A percentile compares a stretch with the other conserved stretches of the same genome.
These are phyloP conservation scores for Siderastrea radians DNA, from an alignment of 92 coral and sea anemone genomes.

Conservation along the genomic window DNA sequence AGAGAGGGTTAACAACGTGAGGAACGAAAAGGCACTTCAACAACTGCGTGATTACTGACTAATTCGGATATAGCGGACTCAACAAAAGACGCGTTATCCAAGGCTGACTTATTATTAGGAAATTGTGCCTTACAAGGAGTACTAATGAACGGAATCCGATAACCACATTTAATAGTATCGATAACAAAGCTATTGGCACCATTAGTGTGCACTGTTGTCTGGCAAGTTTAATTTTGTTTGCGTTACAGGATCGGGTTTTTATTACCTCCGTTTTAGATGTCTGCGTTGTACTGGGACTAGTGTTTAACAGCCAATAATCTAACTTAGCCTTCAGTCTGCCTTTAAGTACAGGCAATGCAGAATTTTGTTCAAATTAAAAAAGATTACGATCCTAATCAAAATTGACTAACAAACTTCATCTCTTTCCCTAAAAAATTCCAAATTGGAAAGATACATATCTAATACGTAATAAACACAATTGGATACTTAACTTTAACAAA, in stretches of 20 bases:
- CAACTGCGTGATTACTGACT: conserved; percentile 12
- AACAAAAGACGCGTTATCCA: conserved; percentile 22
- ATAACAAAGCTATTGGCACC: conserved; percentile 8
- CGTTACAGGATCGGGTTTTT: too few relatives aligned
- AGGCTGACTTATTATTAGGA: conserved; percentile 29
- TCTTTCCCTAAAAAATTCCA: neutral
- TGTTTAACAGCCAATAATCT: conserved; percentile 6
- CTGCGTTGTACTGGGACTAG: too few relatives aligned
- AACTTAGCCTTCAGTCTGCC: conserved; percentile 14
- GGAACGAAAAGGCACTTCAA: conserved; percentile 54
- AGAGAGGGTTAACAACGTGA: conserved; percentile 44
- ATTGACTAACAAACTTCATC: neutral
- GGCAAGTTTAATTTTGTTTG: too few relatives aligned
- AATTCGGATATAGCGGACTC: conserved; percentile 35
- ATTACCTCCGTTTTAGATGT: too few relatives aligned
- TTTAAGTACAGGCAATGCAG: conserved; percentile 33
- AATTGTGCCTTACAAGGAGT: conserved; percentile 16
- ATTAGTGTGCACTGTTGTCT: too few relatives aligned
- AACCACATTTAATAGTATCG: neutral
- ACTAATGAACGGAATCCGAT: conserved; percentile 35
- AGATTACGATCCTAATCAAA: conserved; percentile 29
- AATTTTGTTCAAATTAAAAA: conserved; percentile 36
- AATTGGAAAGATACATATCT: conserved; percentile 13
- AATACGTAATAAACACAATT: neutral
- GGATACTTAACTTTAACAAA: conserved; percentile 3